Conservation (phyloP, 53 echinoderm and acorn worm species). For the Zoroaster sp. region DNA sequence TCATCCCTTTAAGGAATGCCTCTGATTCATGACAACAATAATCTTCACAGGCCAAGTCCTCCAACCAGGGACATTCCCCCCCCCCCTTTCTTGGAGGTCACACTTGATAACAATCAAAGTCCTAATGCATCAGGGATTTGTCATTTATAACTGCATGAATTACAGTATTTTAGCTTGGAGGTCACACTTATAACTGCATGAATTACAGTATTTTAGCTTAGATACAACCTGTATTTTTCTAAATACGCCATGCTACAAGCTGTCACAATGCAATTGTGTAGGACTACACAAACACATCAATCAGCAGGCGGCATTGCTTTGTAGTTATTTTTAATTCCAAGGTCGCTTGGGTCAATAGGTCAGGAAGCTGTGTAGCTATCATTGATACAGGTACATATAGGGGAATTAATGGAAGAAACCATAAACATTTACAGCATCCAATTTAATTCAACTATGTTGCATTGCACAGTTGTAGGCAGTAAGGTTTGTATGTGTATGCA, state of each 20-base stretch:
- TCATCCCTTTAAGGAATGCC: no score
- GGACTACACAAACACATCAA: conserved; percentile 17
- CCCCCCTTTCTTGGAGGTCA: no score
- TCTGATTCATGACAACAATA: no score
- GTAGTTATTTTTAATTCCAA: background rate
- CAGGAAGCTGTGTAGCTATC: no score
- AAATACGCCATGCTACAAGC: background rate
- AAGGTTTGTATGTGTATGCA: no score
- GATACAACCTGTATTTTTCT: background rate
- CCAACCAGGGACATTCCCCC: no score
- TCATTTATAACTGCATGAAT: background rate
- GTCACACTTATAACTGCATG: background rate
- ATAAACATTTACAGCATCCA: no score
- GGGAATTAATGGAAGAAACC: no score
- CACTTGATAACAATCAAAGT: background rate
- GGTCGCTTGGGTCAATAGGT: background rate
- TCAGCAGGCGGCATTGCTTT: conserved; percentile 31
- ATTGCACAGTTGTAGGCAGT: no score
- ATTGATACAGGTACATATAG: no score
- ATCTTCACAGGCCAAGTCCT: no score
- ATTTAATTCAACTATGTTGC: no score
- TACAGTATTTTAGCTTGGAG: background rate
- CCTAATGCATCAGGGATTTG: background rate
- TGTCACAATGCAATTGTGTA: conserved; percentile 8
- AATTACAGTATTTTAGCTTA: background rate